A percentile compares a stretch with the other conserved stretches of the same genome.
Evolutionary conservation across 2,888 invertebrate species (phyloP).

Genomic region (Apotomis turbidana): DNA sequence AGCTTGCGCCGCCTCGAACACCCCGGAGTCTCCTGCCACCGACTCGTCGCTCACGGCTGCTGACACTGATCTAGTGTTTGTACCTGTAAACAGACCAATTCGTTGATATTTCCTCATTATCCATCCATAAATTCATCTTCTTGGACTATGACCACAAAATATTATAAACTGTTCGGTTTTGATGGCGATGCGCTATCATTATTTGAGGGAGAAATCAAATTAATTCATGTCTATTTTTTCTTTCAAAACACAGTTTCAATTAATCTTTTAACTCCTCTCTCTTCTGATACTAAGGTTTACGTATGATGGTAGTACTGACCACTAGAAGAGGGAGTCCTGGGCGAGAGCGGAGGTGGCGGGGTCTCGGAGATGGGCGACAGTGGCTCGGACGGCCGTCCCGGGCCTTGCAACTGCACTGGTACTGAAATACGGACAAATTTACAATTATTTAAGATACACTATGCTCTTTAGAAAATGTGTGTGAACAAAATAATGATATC

Average conservation of each 20-base stretch:
- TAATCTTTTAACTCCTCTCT: too few relatives aligned
- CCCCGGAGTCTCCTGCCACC: slow-evolving; percentile 97
- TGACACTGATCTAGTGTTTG: slow-evolving; percentile 95
- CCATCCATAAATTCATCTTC: too few relatives aligned
- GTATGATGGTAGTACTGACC: slow-evolving; percentile 57
- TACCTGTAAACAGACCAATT: slow-evolving; percentile 72
- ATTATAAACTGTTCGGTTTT: too few relatives aligned
- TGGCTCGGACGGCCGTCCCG: slow-evolving; percentile 83
- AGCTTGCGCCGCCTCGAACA: slow-evolving; percentile 92
- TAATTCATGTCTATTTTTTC: too few relatives aligned
- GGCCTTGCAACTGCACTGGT: slow-evolving; percentile 78
- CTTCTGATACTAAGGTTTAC: too few relatives aligned
- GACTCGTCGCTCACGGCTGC: slow-evolving; percentile 99
- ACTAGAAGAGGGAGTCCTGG: slow-evolving; percentile 81
- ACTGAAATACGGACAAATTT: slow-evolving; percentile 54
- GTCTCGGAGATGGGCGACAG: slow-evolving; percentile 94
- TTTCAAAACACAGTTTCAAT: too few relatives aligned
- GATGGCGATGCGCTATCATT: too few relatives aligned
- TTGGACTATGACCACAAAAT: too few relatives aligned
- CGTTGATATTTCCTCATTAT: too few relatives aligned
- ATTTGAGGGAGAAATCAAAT: too few relatives aligned
- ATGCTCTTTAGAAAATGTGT: too few relatives aligned
- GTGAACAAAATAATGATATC: too few relatives aligned
- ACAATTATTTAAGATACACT: not conserved
- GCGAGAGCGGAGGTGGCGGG: slow-evolving; percentile 85